Conservation (phyloP, 2,797 vertebrate species). For the Euphonia xanthogaster region DNA sequence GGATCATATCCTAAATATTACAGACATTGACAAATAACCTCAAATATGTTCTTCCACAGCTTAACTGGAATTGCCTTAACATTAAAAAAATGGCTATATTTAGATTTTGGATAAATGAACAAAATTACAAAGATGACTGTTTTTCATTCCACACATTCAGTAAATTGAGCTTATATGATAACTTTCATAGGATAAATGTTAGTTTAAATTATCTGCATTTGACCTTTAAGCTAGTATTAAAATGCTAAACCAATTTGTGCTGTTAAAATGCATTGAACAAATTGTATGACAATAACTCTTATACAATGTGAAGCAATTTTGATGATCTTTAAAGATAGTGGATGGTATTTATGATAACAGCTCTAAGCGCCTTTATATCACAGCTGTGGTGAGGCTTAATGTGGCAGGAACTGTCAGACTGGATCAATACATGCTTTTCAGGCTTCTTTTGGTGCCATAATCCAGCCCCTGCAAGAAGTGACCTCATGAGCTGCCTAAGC, state of each 20-base stretch:
- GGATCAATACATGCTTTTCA: slow-evolving; percentile 89
- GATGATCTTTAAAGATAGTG: slow-evolving; percentile 85
- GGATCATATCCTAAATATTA: not conserved
- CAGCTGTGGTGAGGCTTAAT: slow-evolving; percentile 87
- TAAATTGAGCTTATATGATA: slow-evolving; percentile 71
- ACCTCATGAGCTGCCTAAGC: slow-evolving; percentile 87
- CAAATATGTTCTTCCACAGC: not conserved
- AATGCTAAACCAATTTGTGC: slow-evolving; percentile 83
- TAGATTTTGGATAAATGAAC: slow-evolving; percentile 21
- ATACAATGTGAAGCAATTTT: slow-evolving; percentile 83
- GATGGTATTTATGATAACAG: slow-evolving; percentile 85
- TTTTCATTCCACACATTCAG: slow-evolving; percentile 51
- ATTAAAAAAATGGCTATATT: not conserved
- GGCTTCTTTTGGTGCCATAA: slow-evolving; percentile 88
- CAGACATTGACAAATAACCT: not conserved
- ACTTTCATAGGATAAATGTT: slow-evolving; percentile 73
- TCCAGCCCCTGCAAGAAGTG: slow-evolving; percentile 86
- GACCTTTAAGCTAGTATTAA: slow-evolving; percentile 89
- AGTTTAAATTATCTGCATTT: slow-evolving; percentile 87
- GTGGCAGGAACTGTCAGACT: slow-evolving; percentile 88
- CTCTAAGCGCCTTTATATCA: slow-evolving; percentile 84
- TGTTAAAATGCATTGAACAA: slow-evolving; percentile 85
- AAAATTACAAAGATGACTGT: not conserved
- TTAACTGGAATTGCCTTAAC: not conserved
- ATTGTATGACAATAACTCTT: slow-evolving; percentile 83